Base-by-base conservation (phyloP, 2,888 invertebrate genomes). In the Pristionchus maxplancki region DNA sequence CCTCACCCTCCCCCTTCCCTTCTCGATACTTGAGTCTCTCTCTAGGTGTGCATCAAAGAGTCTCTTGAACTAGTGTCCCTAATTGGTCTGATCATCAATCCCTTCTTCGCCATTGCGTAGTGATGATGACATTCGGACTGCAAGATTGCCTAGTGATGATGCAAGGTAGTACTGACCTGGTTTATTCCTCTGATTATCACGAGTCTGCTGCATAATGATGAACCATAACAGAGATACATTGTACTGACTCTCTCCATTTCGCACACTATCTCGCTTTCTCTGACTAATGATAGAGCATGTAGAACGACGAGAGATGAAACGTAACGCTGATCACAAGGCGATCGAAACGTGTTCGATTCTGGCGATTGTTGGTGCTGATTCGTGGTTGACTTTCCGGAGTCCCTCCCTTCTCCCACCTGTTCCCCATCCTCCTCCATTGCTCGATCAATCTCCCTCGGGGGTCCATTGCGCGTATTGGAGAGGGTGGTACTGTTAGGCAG, bases 401-500 rank as follows among this genome's bases (percentile, higher is more conserved):
- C 8, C 6, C 6, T 9, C 44, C n/a, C n/a, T n/a, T 67, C 1
- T 6, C 40, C 40, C 40, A 40, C 71, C 37, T 74, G 34, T 74
- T 40, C 71, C n/a, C 71, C 24, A n/a, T n/a, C n/a, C n/a, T 31
- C 67, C n/a, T 11, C n/a, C 34, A 1, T 34, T 67, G 31, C 15
- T 67, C 34, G 67, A 34, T 67, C 67, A 34, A 40, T 74, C 71
- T 40, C 40, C 40, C 71, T 74, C 71, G 40, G 40, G 44, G 71
- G 78, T 48, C 24, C 48, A 78, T 58, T n/a, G 3, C 53, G 3
- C 44, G 15, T 74, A 74, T 74, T 74, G 74, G 40, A 11, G 20
- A 28, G 78, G 78, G 48, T 78, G 78, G 78, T 78, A 78, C 78
- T 78, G 78, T 78, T 78, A 78, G 37, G 71, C 71, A 71, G 71